phyloP scores from a whole-genome alignment of 2,797 vertebrate genomes.

The Fistularia tabacaria region DNA sequence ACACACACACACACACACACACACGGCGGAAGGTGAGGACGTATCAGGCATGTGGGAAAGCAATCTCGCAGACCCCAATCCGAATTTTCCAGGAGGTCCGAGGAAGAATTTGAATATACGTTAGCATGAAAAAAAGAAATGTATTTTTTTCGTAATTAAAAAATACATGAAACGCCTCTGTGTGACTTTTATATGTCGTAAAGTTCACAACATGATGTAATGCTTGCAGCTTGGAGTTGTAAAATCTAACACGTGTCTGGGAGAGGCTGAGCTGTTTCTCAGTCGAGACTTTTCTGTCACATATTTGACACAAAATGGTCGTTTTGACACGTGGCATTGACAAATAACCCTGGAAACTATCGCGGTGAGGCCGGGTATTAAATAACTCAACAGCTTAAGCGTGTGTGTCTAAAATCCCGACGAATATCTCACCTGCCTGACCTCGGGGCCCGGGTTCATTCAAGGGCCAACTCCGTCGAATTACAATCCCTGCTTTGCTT shows the following conservation, averaged over 20 bases:
- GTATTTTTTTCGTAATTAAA: neutral
- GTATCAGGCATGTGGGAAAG: neutral
- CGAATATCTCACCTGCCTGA: slow-evolving; percentile 12
- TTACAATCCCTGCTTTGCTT: too few relatives aligned
- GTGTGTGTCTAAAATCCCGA: slow-evolving; percentile 13
- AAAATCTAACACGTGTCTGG: slow-evolving; percentile 35
- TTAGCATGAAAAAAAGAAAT: neutral
- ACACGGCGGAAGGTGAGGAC: slow-evolving; percentile 6
- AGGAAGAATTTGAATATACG: slow-evolving; percentile 11
- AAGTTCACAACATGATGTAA: slow-evolving; percentile 35
- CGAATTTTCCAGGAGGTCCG: slow-evolving; percentile 24
- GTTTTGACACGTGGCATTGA: slow-evolving; percentile 4
- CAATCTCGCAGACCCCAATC: slow-evolving; percentile 11
- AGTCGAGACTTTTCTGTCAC: slow-evolving; percentile 10
- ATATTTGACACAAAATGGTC: slow-evolving; percentile 20
- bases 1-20: too few relatives aligned
- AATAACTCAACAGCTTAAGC: slow-evolving; percentile 15
- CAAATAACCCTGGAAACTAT: too few relatives aligned
- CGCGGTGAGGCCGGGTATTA: neutral
- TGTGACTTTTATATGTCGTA: slow-evolving; percentile 26
- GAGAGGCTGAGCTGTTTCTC: slow-evolving; percentile 10
- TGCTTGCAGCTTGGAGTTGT: slow-evolving; percentile 25
- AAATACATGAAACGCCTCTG: slow-evolving; percentile 12
- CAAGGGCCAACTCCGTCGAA: too few relatives aligned
- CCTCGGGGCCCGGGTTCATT: too few relatives aligned